A percentile compares a stretch with the other conserved stretches of the same genome.
These are phyloP conservation scores for Azorinus chamasolen DNA, from an alignment of 2,888 invertebrate species.

Conservation along the genomic window DNA sequence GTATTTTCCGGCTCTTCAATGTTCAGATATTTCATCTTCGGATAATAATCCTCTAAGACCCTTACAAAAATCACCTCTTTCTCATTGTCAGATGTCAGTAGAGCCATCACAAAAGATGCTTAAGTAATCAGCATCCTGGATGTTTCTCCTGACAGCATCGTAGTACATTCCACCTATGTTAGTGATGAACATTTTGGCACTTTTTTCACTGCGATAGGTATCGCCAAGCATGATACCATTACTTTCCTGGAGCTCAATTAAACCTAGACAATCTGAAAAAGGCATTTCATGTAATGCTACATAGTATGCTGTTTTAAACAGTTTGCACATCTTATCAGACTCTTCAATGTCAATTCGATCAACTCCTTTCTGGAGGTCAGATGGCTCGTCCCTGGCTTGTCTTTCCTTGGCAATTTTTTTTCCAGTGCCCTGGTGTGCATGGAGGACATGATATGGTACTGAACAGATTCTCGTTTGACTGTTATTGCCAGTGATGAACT, in stretches of 20 bases:
- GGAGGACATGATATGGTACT: too few relatives aligned
- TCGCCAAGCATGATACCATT: constrained; percentile 21
- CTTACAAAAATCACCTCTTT: constrained; percentile 45
- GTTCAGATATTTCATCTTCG: constrained; percentile 40
- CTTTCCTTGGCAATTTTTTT: too few relatives aligned
- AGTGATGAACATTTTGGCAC: constrained; percentile 16
- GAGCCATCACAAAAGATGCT: constrained; percentile 52
- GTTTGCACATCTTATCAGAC: constrained; percentile 3
- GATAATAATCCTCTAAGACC: constrained; percentile 35
- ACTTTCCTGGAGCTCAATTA: constrained; percentile 20
- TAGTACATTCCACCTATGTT: constrained; percentile 25
- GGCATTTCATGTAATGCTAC: neutral
- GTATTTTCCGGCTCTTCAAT: constrained; percentile 38
- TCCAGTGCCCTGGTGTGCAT: too few relatives aligned
- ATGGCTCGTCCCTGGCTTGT: too few relatives aligned
- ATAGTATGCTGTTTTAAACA: constrained; percentile 10
- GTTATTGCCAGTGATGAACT: too few relatives aligned
- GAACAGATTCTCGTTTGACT: too few relatives aligned
- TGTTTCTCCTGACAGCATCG: constrained; percentile 7
- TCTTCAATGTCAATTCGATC: too few relatives aligned
- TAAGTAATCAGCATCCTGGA: constrained; percentile 21
- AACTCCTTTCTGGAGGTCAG: too few relatives aligned
- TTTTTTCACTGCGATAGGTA: constrained; percentile 26
- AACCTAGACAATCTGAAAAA: constrained; percentile 8
- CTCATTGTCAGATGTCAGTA: constrained; percentile 48